Evolutionary conservation across 2,113 vertebrate genomes (phyloP).

Genomic region (Myocastor coypus): DNA sequence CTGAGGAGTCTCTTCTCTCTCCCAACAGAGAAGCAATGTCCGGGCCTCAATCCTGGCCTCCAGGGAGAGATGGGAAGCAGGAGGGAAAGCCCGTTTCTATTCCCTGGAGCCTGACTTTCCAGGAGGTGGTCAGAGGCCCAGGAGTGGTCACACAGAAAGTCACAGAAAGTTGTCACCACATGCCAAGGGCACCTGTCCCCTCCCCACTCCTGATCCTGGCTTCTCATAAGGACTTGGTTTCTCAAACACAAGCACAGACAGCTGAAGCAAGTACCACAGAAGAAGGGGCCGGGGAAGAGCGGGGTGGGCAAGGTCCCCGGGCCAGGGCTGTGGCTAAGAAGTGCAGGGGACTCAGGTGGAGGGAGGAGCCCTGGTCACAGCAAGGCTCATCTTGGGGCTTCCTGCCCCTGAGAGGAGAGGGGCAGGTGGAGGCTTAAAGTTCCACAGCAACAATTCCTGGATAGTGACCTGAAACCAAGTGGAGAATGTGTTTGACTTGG

Average conservation of each 20-base stretch:
- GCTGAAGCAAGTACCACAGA: accelerated
- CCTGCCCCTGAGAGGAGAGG: accelerated
- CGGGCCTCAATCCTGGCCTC: neutral
- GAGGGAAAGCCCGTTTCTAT: accelerated
- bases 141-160: accelerated
- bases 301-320: neutral
- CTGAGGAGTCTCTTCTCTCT: neutral
- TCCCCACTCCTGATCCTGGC: neutral
- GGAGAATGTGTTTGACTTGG: neutral
- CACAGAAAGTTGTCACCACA: accelerated
- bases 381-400: neutral
- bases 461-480: neutral
- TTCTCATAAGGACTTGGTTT: neutral
- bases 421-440: neutral
- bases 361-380: accelerated
- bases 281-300: neutral
- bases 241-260: neutral
- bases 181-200: accelerated
- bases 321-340: neutral
- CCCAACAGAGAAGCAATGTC: neutral
- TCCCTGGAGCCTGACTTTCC: neutral
- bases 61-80: neutral
- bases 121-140: neutral
- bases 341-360: accelerated
- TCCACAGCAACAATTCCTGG: neutral